A percentile compares a stretch with the other conserved stretches of the same genome.
These are phyloP conservation scores for Ciconia boyciana DNA, from an alignment of 2,113 vertebrate genomes.

Conservation along the genomic window DNA sequence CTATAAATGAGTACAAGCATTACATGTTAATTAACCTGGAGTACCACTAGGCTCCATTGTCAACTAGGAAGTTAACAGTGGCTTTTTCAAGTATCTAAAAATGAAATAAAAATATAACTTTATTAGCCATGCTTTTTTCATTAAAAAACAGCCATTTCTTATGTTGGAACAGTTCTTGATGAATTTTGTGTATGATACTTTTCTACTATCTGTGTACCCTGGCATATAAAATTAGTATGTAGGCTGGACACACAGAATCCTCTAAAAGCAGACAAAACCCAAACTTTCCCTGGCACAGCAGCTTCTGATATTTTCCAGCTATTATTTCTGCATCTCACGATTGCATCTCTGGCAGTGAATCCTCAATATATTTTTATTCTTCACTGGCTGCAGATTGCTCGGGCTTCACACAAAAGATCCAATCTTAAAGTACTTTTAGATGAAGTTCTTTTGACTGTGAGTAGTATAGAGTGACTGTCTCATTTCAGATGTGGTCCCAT, in stretches of 20 bases:
- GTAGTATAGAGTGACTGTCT: neutral
- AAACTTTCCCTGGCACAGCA: neutral
- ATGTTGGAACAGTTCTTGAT: neutral
- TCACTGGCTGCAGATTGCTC: neutral
- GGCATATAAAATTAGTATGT: neutral
- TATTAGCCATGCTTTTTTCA: neutral
- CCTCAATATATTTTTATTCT: conserved; percentile 24
- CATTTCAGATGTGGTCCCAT: neutral
- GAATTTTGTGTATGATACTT: neutral
- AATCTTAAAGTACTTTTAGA: conserved; percentile 37
- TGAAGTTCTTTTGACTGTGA: conserved; percentile 27
- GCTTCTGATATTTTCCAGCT: conserved; percentile 2
- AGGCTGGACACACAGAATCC: neutral
- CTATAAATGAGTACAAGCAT: neutral
- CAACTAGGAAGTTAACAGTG: neutral
- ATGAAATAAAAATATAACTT: neutral
- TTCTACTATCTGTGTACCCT: neutral
- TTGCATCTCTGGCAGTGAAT: neutral
- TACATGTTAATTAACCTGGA: neutral
- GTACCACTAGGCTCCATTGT: neutral
- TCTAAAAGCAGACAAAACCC: neutral
- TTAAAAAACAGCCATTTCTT: neutral
- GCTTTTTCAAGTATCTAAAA: neutral
- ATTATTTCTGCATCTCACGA: conserved; percentile 7
- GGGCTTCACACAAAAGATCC: conserved; percentile 33